Evolutionary conservation across 2,113 vertebrate genomes (phyloP), one percentile per base, ranked within the genome.

Genomic region (Chlorodrepanis virens): DNA sequence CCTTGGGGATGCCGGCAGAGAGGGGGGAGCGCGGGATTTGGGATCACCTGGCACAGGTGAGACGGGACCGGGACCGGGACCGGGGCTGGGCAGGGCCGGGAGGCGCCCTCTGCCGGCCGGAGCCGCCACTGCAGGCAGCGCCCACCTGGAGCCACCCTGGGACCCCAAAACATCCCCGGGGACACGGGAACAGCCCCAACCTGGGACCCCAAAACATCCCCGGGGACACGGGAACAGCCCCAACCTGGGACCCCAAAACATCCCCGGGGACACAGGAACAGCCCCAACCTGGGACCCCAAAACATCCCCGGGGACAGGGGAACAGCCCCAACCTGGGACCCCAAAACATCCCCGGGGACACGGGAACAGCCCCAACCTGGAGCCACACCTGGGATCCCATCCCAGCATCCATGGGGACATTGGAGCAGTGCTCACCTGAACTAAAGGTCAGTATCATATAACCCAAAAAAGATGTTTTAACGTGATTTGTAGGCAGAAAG

Each of bases 61-160:
- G 54, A 31, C 47, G 16, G 29, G 29, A 23, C 22, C 14, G 11
- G 37, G 13, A 31, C 63, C 25, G 12, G 35, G 8, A 23, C 60
- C 39, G 23, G 28, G 27, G 10, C 31, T 9, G 60, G 60, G 14
- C 22, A 17, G 54, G 57, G 22, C 77, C 76, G n/a, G 17, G 79
- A 42, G n/a, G 87, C 69, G 69, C 97, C 94, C 97, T 96, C 97
- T 97, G 80, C 96, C 91, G 97, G 95, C 69, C 74, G 23, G 35
- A 57, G 54, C 71, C 7, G 54, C 85, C 80, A 74, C 59, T 65
- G 76, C 18, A 35, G 53, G 28, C 29, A 81, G 67, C 5, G 37
- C 56, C 57, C 68, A n/a, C 42, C 49, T 39, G 59, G n/a, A 54
- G 31, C 37, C 56, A 12, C 39, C 28, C 67, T 5, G 71, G 37